Base-by-base conservation (phyloP, 2,888 invertebrate genomes). In the Glaucopsyche alexis region DNA sequence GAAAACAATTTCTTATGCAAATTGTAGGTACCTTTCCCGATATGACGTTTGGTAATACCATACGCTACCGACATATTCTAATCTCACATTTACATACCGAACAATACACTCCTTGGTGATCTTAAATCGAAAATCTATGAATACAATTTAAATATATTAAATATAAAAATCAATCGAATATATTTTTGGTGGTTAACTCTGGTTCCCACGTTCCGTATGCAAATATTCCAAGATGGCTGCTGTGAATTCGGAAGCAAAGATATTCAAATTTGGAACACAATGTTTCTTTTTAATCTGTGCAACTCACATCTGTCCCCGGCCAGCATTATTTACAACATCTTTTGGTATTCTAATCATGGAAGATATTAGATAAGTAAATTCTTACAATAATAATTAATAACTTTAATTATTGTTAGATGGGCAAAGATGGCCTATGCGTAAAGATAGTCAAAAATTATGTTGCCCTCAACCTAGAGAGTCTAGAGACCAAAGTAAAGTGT, bases 191-290 rank as follows among this genome's bases (percentile, higher is more conserved):
- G 55, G 42, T 60, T 19, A 42, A 55, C 13, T 65, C 29, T 76
- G 75, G 77, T 89, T 91, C 89, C 86, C 90, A 89, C 86, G 89
- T 80, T 81, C 78, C 77, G 79, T 86, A 89, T 90, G 88, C 83
- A 84, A 89, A 89, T 86, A 77, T 76, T 77, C 75, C 77, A 78
- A 75, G 79, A 79, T 79, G 79, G 78, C 74, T 74, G 74, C 81
- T 83, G 82, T 80, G 82, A 81, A 80, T 79, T 81, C 83, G 83
- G 84, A 83, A 83, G 83, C 82, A 79, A 79, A 82, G 80, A 82
- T 83, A 85, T 85, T 84, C 78, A 84, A 85, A 84, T 84, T 84
- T 81, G 74, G 81, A 82, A 81, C 79, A 80, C 79, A 79, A 78
- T 75, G 75, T 73, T 75, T 75, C 70, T 66, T 74, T 55, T 67